Conservation (phyloP, 2,113 vertebrate species). For the Arenaria interpres region DNA sequence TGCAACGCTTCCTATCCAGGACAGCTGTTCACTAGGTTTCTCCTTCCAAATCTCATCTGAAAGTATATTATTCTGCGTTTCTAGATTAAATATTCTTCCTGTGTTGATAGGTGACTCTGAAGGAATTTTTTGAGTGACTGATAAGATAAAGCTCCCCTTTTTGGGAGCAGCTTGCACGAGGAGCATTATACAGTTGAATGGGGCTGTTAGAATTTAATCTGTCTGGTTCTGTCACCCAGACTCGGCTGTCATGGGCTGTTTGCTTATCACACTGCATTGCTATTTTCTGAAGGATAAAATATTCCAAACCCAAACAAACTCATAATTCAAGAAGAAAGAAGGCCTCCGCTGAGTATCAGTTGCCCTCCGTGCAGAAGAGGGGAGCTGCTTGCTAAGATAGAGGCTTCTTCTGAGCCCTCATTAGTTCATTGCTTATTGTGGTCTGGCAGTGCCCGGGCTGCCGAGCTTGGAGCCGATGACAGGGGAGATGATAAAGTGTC, state of each 20-base stretch:
- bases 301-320: not conserved
- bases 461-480: slow-evolving; percentile 1
- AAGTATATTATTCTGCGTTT: not conserved
- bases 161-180: not conserved
- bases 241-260: not conserved
- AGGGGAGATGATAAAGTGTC: slow-evolving; percentile 69
- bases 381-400: not conserved
- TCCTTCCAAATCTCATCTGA: not conserved
- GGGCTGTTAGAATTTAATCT: not conserved
- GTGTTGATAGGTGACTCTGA: not conserved
- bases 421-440: not conserved
- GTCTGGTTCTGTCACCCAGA: not conserved
- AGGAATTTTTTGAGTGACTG: not conserved
- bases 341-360: rapidly evolving
- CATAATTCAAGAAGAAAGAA: not conserved
- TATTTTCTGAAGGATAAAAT: not conserved
- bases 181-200: not conserved
- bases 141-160: not conserved
- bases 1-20: rapidly evolving
- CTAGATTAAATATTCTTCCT: not conserved
- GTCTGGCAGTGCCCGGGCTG: not conserved
- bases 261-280: not conserved
- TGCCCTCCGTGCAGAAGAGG: rapidly evolving
- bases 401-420: not conserved
- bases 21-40: not conserved